Conservation (phyloP, 2,113 vertebrate genomes). For the Oreotrochilus melanogaster region DNA sequence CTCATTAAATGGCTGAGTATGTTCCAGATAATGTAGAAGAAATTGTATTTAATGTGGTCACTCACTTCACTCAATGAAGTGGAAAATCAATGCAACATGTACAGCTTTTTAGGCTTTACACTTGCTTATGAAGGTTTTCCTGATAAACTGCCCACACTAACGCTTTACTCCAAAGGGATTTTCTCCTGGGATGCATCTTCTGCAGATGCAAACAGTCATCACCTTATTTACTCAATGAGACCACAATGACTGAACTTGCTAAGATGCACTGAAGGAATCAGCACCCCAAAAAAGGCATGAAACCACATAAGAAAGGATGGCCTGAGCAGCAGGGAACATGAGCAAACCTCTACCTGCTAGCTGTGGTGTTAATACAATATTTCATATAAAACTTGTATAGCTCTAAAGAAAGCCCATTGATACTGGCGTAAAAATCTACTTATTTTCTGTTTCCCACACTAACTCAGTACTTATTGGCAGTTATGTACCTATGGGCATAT, state of each 20-base stretch:
- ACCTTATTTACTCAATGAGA: neutral
- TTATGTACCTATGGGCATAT: neutral
- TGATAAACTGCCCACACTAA: neutral
- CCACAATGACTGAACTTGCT: neutral
- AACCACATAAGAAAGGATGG: neutral
- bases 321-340: neutral
- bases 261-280: neutral
- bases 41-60: neutral
- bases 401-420: neutral
- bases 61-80: neutral
- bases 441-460: neutral
- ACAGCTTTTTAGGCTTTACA: neutral
- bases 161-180: neutral
- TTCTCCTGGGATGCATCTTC: neutral
- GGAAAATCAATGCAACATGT: neutral
- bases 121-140: neutral
- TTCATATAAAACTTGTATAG: neutral
- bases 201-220: constrained; percentile 12
- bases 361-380: neutral
- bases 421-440: neutral
- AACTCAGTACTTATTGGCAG: neutral
- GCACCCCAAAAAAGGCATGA: neutral
- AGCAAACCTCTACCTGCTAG: neutral
- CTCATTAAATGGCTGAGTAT: neutral
- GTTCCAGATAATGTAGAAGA: neutral